A percentile compares a stretch with the other conserved stretches of the same genome.
These are phyloP conservation scores for Alosa sapidissima DNA, from an alignment of 2,797 vertebrate species.

Conservation along the genomic window DNA sequence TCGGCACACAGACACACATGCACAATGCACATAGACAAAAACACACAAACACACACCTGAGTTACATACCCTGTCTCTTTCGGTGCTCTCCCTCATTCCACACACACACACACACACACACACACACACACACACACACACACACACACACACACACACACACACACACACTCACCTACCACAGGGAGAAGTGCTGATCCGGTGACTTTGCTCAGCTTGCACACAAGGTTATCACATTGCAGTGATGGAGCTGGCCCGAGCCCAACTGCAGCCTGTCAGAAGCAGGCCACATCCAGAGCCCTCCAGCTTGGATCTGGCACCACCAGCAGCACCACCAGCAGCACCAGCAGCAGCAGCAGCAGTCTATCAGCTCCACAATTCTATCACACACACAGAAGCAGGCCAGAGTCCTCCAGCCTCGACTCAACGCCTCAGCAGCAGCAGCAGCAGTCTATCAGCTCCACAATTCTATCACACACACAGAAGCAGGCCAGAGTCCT, in stretches of 20 bases:
- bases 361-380: too few relatives aligned
- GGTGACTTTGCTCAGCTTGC: conserved; percentile 33
- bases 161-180: conserved; percentile 29
- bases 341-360: not conserved
- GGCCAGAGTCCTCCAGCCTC: not conserved
- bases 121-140: conserved; percentile 12
- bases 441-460: not conserved
- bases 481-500: not conserved
- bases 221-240: conserved; percentile 60
- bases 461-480: too few relatives aligned
- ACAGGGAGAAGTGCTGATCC: conserved; percentile 55
- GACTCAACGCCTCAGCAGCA: not conserved
- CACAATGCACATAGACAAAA: conserved; percentile 26
- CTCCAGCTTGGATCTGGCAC: not conserved
- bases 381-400: not conserved
- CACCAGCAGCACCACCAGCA: not conserved
- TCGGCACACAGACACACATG: conserved; percentile 9
- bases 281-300: not conserved
- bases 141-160: conserved; percentile 1
- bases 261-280: conserved; percentile 4
- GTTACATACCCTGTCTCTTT: conserved; percentile 29
- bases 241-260: conserved; percentile 48
- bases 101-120: not conserved
- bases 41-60: conserved; percentile 29
- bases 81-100: not conserved